These are phyloP conservation scores for Craseonycteris thonglongyai DNA, from an alignment of 2,113 vertebrate genomes.

Conservation along the genomic window DNA sequence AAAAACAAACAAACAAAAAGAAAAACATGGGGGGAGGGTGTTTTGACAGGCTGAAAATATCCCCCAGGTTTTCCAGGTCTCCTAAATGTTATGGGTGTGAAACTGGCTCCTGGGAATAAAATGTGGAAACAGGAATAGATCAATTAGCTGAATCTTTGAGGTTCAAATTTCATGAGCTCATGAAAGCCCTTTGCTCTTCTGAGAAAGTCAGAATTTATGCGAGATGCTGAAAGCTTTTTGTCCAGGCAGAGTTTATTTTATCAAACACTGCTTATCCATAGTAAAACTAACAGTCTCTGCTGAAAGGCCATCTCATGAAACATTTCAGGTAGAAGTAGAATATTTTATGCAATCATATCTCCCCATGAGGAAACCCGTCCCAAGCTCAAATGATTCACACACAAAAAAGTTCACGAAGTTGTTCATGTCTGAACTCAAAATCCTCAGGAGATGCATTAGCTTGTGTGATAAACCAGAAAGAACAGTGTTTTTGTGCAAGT, in stretches of 20 bases:
- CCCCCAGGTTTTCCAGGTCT: conserved; percentile 24
- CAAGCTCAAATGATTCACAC: conserved; percentile 70
- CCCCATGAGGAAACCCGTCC: conserved; percentile 1
- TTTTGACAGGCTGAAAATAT: conserved; percentile 14
- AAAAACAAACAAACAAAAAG: background rate
- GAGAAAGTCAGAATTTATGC: background rate
- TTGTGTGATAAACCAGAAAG: conserved; percentile 78
- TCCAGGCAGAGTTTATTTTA: conserved; percentile 46
- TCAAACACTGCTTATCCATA: background rate
- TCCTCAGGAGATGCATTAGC: conserved; percentile 73
- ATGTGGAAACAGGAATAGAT: conserved; percentile 49
- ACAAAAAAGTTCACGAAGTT: conserved; percentile 57
- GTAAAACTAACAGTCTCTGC: background rate
- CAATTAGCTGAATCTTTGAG: conserved; percentile 47
- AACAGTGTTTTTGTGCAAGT: conserved; percentile 66
- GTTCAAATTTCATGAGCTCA: conserved; percentile 51
- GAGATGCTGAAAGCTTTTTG: conserved; percentile 32
- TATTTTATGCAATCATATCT: background rate
- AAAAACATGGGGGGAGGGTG: background rate
- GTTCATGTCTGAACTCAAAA: conserved; percentile 73
- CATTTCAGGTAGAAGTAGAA: conserved; percentile 18
- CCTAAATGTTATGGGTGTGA: conserved; percentile 40
- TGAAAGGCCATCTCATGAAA: conserved; percentile 18
- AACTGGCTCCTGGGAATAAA: conserved; percentile 42
- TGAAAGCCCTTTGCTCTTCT: conserved; percentile 19